Evolutionary conservation across 1,140 invertebrate genomes (phyloP), one percentile per base, ranked within the genome.

Genomic region (Hydropsyche tenuis): DNA sequence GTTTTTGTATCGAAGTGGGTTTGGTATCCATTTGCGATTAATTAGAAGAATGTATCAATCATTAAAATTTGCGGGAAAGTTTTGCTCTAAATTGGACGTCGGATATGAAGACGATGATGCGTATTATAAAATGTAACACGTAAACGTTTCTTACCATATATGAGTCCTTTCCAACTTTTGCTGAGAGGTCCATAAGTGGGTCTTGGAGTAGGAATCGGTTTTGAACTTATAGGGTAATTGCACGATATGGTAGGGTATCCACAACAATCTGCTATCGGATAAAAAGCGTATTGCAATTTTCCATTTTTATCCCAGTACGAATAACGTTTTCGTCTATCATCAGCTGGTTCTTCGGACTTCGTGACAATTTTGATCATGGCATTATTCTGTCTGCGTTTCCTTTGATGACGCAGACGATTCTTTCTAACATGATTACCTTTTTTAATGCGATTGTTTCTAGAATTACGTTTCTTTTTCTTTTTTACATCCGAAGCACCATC

Each of bases 171-270:
- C 76, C 76, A 77, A 6, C 70, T 42, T 65, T 27, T 60, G 45
- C 46, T 77, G 18, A 60, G 23, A 12, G 76, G 76, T 66, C 76
- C 76, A 53, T 77, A 77, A 12, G 76, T 74, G n/a, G 76, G 73
- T 18, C 68, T 53, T 2, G 64, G 37, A 18, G 65, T 51, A 9
- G 56, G 30, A 5, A 6, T 37, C 7, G 51, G 37, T 1, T 48
- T 53, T 3, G 16, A 16, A 12, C 2, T 5, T 14, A 42, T 0
- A 18, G 63, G 51, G 37, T 72, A 73, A 25, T 45, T 18, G 37
- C 75, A 77, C 2, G 7, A 45, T 18, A 48, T 60, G 9, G 69
- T 64, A 18, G 73, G 73, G 62, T 68, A 77, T 43, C 65, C 72
- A 46, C 75, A 76, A 25, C 75, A 76, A 14, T 73, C 72, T 23